A percentile compares a stretch with the other conserved stretches of the same genome.
Evolutionary conservation across 64 coral and sea anemone genomes (phyloP).

Genomic region (Acropora tenuis): DNA sequence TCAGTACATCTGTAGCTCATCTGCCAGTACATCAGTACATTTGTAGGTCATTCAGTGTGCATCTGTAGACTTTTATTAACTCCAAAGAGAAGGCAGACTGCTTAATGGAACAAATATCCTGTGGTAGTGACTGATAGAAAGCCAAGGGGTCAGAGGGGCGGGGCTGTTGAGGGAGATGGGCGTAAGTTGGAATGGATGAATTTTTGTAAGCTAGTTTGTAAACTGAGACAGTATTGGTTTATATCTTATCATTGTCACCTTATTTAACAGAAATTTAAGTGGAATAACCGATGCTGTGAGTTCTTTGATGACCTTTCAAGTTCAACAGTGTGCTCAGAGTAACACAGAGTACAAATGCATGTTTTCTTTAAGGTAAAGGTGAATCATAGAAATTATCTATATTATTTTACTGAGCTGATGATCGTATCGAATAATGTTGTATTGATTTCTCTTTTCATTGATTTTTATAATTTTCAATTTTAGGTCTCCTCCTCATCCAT

Average conservation of each 20-base stretch:
- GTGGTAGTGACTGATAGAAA: too few species aligned
- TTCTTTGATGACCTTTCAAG: constrained; percentile 31
- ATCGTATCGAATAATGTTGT: too few species aligned
- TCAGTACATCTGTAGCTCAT: too few species aligned
- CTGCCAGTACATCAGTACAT: too few species aligned
- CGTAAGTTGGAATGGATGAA: background rate
- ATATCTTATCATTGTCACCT: background rate
- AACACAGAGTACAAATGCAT: background rate
- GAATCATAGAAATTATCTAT: background rate
- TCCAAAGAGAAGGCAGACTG: background rate
- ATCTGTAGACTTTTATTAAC: background rate
- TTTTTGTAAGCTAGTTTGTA: background rate
- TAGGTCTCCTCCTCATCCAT: constrained; percentile 61
- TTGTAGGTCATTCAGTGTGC: too few species aligned
- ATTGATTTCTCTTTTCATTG: background rate
- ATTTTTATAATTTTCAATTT: background rate
- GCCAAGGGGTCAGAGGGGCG: too few species aligned
- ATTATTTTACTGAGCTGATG: too few species aligned
- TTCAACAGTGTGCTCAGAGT: constrained; percentile 10
- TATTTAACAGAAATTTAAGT: constrained; percentile 17
- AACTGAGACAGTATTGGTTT: too few species aligned
- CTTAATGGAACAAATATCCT: background rate
- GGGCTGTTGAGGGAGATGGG: background rate
- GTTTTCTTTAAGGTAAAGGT: constrained; percentile 6
- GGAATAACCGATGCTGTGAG: constrained; percentile 13